Evolutionary conservation across 1,140 invertebrate species (phyloP), one percentile per base, ranked within the genome.

Genomic region (Idris sp.): DNA sequence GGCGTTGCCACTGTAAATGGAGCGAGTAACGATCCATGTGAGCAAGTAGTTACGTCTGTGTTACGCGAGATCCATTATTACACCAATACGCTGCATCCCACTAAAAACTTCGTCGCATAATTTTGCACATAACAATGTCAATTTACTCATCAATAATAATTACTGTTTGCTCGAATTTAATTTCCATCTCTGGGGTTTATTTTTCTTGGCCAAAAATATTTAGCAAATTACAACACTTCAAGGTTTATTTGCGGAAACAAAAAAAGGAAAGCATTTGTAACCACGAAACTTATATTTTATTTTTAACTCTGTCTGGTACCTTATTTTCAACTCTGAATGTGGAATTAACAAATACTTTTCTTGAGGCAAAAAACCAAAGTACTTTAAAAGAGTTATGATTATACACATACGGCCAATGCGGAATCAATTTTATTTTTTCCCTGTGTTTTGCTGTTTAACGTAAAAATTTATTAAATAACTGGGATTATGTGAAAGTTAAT

Each of bases 11-110:
- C 61, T 67, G 40, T 49, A 74, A 74, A 74, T 68, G 72, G 56
- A 74, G 62, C 62, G 56, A 61, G 41, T 62, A 74, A 74, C 72
- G 72, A 68, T 74, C 56, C 62, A 19, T 62, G 72, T 53, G 62
- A 74, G 62, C 53, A 46, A 44, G 25, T 59, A 43, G 69, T 74
- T 74, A 74, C 62, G 56, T 68, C 62, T 68, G 18, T 62, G 58
- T 74, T 74, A 74, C 62, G 59, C 49, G 71, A 74, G 46, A 67
- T 67, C 35, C 53, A 73, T 73, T 74, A 74, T 74, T 74, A 74
- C 56, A 36, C 72, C 53, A 74, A 62, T 68, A 68, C 28, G 2
- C 14, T 26, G 35, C 11, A 48, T 64, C 30, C 14, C 40, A 53
- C 48, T 54, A 72, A 72, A 64, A 72, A 59, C 46, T 10, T 38